These are phyloP conservation scores for Chloroclysta siterata DNA, from an alignment of 2,888 invertebrate species.

Conservation along the genomic window DNA sequence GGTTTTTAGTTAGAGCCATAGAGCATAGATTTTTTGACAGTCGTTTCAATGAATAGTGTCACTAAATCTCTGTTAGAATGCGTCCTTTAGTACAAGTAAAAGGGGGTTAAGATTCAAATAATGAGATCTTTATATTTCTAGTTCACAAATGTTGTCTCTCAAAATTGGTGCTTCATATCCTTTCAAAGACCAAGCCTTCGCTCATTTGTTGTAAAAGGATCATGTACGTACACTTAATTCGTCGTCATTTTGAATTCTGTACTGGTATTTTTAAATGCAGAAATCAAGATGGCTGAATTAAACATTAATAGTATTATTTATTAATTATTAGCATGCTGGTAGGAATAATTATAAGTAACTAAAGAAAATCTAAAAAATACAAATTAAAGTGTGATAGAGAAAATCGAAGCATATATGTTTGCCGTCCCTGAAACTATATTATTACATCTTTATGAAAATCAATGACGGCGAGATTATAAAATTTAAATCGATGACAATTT, in stretches of 20 bases:
- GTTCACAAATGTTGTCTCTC: not conserved
- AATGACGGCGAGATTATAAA: slow-evolving; percentile 35
- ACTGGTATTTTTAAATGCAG: slow-evolving; percentile 20
- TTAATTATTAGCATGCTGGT: slow-evolving; percentile 81
- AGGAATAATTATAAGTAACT: slow-evolving; percentile 57
- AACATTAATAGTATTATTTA: slow-evolving; percentile 71
- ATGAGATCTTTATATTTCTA: not conserved
- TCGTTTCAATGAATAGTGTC: not conserved
- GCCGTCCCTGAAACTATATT: slow-evolving; percentile 59
- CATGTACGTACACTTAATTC: slow-evolving; percentile 63
- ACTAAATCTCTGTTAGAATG: not conserved
- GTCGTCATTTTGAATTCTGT: slow-evolving; percentile 65
- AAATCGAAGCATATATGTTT: slow-evolving; percentile 57
- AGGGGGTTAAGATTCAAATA: too few species aligned
- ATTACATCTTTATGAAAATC: slow-evolving; percentile 17
- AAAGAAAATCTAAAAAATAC: slow-evolving; percentile 59
- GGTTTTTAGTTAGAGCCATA: too few species aligned
- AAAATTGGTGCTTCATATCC: slow-evolving; percentile 18
- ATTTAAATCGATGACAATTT: slow-evolving; percentile 46
- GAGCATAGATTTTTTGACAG: not conserved
- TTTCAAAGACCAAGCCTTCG: slow-evolving; percentile 40
- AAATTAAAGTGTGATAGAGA: slow-evolving; percentile 65
- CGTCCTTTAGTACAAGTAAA: too few species aligned
- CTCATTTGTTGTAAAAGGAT: slow-evolving; percentile 56
- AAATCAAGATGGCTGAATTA: slow-evolving; percentile 44